Percentiles rank a stretch among this genome's conserved stretches.
These are phyloP conservation scores for Ctenomys sociabilis DNA, from an alignment of 2,113 vertebrate genomes.

Conservation along the genomic window DNA sequence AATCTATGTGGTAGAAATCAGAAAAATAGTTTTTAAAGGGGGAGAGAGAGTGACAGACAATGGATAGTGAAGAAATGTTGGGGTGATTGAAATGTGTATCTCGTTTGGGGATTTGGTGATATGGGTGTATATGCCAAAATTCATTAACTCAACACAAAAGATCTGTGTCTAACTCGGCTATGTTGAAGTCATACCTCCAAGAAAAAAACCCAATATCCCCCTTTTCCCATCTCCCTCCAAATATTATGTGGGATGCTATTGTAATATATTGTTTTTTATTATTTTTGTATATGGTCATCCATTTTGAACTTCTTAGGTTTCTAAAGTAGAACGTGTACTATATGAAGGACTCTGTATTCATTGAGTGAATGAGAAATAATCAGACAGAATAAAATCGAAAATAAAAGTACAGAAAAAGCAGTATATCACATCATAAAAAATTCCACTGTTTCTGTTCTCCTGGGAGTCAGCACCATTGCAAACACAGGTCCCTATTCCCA, in stretches of 20 bases:
- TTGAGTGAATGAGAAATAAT: conserved; percentile 41
- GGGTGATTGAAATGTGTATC: not conserved
- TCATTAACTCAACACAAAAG: conserved; percentile 36
- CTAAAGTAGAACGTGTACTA: not conserved
- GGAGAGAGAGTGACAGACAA: conserved; percentile 21
- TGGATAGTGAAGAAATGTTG: not conserved
- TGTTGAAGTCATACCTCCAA: conserved; percentile 5
- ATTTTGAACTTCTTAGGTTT: conserved; percentile 41
- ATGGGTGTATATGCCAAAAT: not conserved
- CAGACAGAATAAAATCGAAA: conserved; percentile 51
- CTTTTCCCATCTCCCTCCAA: not conserved
- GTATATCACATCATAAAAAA: conserved; percentile 42
- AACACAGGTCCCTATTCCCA: conserved; percentile 44
- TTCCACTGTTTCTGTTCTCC: conserved; percentile 49
- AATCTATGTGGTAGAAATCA: conserved; percentile 47
- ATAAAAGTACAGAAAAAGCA: conserved; percentile 54
- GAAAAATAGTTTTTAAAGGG: conserved; percentile 3
- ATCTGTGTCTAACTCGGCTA: not conserved
- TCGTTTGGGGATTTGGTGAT: conserved; percentile 23
- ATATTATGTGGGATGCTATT: not conserved
- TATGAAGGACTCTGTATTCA: not conserved
- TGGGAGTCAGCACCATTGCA: conserved; percentile 53
- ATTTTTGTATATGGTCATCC: conserved; percentile 16
- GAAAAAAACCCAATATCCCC: not conserved
- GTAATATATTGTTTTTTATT: not conserved